phyloP scores from a whole-genome alignment of 2,888 invertebrate species.

The Erebia ligea region DNA sequence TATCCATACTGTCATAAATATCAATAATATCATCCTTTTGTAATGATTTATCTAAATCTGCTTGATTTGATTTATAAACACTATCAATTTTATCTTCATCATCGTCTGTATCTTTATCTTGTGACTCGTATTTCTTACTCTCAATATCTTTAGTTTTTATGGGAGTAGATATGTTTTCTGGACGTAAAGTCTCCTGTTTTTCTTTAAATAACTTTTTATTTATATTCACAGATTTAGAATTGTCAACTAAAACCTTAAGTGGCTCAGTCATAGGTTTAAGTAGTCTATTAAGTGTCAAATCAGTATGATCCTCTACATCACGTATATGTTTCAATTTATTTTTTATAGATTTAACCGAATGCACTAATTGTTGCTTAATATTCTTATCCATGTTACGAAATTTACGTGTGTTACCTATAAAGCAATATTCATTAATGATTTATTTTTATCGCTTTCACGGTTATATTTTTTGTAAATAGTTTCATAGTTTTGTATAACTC shows the following conservation, averaged over 20 bases:
- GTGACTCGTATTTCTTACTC: background rate
- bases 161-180: background rate
- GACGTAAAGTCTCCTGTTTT: background rate
- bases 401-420: background rate
- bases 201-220: background rate
- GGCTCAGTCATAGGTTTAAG: conserved; percentile 21
- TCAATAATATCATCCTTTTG: too few relatives aligned
- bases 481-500: background rate
- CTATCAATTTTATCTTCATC: too few relatives aligned
- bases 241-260: background rate
- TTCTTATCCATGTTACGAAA: conserved; percentile 8
- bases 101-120: conserved; percentile 6
- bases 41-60: too few relatives aligned
- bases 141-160: background rate
- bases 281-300: conserved; percentile 20
- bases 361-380: conserved; percentile 25
- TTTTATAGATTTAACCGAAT: conserved; percentile 24
- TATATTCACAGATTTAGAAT: background rate
- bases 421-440: background rate
- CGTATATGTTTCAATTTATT: conserved; percentile 27
- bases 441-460: background rate
- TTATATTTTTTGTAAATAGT: too few relatives aligned
- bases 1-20: too few relatives aligned
- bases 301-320: conserved; percentile 11
- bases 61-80: too few relatives aligned